These are phyloP conservation scores for Lysiphlebus fabarum DNA, from an alignment of 1,140 invertebrate species.

Conservation along the genomic window DNA sequence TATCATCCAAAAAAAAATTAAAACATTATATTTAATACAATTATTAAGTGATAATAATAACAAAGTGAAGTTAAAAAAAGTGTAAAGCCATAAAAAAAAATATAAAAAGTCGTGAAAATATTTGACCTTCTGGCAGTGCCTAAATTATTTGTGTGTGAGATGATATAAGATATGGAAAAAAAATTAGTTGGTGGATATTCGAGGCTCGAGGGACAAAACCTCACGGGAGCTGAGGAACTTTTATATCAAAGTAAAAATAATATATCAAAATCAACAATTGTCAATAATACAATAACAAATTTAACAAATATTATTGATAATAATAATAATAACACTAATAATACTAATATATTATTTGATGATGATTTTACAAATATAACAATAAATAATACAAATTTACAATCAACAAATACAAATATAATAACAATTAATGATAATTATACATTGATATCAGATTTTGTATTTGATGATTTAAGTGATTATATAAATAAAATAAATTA, in stretches of 20 bases:
- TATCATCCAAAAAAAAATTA: too few species aligned
- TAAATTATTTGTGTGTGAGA: too few species aligned
- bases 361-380: slow-evolving; percentile 16
- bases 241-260: slow-evolving; percentile 13
- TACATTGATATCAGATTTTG: slow-evolving; percentile 46
- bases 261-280: background rate
- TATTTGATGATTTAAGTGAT: slow-evolving; percentile 50
- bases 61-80: too few species aligned
- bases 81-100: too few species aligned
- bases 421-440: slow-evolving; percentile 39
- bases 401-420: slow-evolving; percentile 22
- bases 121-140: too few species aligned
- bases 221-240: slow-evolving; percentile 13
- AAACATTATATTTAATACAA: too few species aligned
- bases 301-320: slow-evolving; percentile 4
- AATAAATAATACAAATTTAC: slow-evolving; percentile 17
- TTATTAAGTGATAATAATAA: too few species aligned
- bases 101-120: too few species aligned
- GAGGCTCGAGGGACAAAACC: slow-evolving; percentile 12
- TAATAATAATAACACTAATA: too few species aligned
- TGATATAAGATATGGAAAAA: slow-evolving; percentile 12
- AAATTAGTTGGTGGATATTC: slow-evolving; percentile 10
- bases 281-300: slow-evolving; percentile 7
- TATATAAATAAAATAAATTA: slow-evolving; percentile 49
- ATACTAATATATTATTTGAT: slow-evolving; percentile 22